Evolutionary conservation across 1,140 invertebrate genomes (phyloP).

Genomic region (Bilobella aurantiaca): DNA sequence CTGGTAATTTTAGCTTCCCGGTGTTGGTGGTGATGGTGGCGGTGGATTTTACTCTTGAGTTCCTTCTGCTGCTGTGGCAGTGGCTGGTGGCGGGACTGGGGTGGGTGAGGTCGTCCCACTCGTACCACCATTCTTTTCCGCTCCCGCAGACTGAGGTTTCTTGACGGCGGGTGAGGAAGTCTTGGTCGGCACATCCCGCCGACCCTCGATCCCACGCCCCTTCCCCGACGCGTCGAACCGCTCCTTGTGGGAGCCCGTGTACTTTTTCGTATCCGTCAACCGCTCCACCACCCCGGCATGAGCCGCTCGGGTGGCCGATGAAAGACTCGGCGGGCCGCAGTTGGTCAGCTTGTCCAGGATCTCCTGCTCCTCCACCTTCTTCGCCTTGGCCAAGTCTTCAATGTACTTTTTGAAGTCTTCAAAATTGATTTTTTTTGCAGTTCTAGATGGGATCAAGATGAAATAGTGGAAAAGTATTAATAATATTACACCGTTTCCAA

Average conservation of each 20-base stretch:
- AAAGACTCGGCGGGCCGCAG: conserved; percentile 44
- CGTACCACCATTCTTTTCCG: too few relatives aligned
- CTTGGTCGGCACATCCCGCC: too few relatives aligned
- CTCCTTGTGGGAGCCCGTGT: conserved; percentile 79
- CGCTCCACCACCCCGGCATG: conserved; percentile 64
- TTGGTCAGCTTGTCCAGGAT: conserved; percentile 64
- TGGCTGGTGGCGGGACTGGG: too few relatives aligned
- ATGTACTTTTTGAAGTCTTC: conserved; percentile 70
- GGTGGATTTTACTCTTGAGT: too few relatives aligned
- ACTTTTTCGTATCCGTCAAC: conserved; percentile 78
- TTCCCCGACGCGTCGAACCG: conserved; percentile 75
- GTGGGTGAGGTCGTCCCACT: too few relatives aligned
- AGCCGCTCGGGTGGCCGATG: conserved; percentile 43
- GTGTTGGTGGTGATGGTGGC: too few relatives aligned
- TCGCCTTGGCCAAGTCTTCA: conserved; percentile 66
- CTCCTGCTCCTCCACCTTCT: conserved; percentile 60
- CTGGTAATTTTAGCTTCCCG: too few relatives aligned
- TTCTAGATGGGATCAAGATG: too few relatives aligned
- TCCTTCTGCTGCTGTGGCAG: too few relatives aligned
- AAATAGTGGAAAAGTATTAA: neutral
- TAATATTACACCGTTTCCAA: neutral
- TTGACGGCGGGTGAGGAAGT: too few relatives aligned
- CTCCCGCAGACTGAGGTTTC: too few relatives aligned
- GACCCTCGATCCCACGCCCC: too few relatives aligned
- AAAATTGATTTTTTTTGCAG: conserved; percentile 53